Evolutionary conservation across 2,113 vertebrate species (phyloP).

Genomic region (Gobio gobio): DNA sequence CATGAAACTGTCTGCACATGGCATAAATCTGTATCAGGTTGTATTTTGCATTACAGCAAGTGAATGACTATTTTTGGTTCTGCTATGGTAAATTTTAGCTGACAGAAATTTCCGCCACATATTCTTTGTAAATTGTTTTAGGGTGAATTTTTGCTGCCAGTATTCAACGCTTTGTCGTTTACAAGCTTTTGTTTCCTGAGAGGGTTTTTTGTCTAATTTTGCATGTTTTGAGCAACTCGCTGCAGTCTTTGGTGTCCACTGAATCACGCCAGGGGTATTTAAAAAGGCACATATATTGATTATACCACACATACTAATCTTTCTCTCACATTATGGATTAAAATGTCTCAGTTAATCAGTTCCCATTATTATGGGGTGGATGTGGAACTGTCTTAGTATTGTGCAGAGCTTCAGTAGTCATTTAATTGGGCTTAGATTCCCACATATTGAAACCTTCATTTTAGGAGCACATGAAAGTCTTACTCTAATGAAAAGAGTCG

Average conservation of each 20-base stretch:
- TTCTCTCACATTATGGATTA: constrained; percentile 14
- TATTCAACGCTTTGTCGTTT: not conserved
- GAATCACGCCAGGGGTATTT: not conserved
- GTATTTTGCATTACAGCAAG: not conserved
- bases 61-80: not conserved
- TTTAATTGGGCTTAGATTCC: constrained; percentile 37
- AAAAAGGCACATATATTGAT: constrained; percentile 8
- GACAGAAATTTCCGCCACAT: not conserved
- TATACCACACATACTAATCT: constrained; percentile 25
- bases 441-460: constrained; percentile 23
- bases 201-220: not conserved
- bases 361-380: not conserved
- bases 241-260: not conserved
- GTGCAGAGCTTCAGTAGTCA: constrained; percentile 18
- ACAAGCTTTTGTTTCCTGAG: not conserved
- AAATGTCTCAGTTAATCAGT: constrained; percentile 25
- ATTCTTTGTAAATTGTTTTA: not conserved
- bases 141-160: not conserved
- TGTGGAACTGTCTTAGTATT: not conserved
- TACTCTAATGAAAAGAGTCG: constrained; percentile 29
- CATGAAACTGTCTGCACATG: not conserved
- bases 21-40: not conserved
- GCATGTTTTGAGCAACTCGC: not conserved
- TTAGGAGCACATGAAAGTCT: constrained; percentile 41
- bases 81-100: not conserved